These are phyloP conservation scores for Melanchra persicariae DNA, from an alignment of 2,888 invertebrate species.

Conservation along the genomic window DNA sequence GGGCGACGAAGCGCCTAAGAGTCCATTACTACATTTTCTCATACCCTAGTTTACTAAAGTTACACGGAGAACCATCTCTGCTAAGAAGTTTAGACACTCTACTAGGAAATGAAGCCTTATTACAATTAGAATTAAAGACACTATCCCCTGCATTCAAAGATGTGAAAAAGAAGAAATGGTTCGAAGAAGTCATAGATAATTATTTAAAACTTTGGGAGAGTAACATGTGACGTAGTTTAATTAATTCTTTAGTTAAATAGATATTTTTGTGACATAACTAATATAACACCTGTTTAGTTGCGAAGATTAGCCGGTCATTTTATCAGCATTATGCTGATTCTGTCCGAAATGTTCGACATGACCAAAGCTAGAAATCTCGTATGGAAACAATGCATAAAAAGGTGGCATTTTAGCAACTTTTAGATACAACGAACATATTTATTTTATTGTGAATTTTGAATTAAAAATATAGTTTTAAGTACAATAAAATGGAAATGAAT, in stretches of 20 bases:
- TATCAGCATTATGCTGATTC: constrained; percentile 15
- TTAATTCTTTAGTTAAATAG: constrained; percentile 61
- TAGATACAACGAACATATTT: constrained; percentile 62
- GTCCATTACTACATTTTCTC: constrained; percentile 95
- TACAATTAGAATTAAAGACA: constrained; percentile 95
- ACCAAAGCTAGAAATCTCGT: constrained; percentile 43
- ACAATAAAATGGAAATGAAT: constrained; percentile 66
- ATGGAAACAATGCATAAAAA: constrained; percentile 58
- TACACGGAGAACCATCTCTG: constrained; percentile 94
- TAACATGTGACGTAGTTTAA: constrained; percentile 92
- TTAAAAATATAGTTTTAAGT: constrained; percentile 61
- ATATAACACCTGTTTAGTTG: constrained; percentile 28
- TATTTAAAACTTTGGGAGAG: constrained; percentile 97
- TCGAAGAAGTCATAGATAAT: constrained; percentile 97
- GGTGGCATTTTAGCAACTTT: constrained; percentile 40
- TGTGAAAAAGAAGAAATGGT: constrained; percentile 94
- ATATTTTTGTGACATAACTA: constrained; percentile 54
- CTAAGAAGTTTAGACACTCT: constrained; percentile 93
- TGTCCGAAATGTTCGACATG: constrained; percentile 33
- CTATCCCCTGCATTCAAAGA: constrained; percentile 95
- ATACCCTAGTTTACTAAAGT: constrained; percentile 94
- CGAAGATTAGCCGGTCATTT: constrained; percentile 37
- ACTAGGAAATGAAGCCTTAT: constrained; percentile 95
- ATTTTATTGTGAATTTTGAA: constrained; percentile 62
- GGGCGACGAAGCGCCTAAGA: constrained; percentile 93